Evolutionary conservation across 2,113 vertebrate species (phyloP), one percentile per base, ranked within the genome.

Genomic region (Leiothrix lutea): DNA sequence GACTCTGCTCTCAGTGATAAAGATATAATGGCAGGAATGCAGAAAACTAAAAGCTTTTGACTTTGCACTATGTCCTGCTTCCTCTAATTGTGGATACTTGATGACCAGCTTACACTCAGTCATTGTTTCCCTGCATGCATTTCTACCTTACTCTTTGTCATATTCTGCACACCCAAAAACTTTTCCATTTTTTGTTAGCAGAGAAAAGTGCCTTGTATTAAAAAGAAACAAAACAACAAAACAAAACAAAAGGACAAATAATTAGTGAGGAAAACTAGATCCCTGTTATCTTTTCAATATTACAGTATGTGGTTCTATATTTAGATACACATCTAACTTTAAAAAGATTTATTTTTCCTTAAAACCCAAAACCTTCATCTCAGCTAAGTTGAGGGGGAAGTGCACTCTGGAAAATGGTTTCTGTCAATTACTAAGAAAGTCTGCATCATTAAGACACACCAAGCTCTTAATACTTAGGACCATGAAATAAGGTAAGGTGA

Each of bases 21-120:
- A 56, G 67, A 72, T 29, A 91, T 33, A 96, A 94, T 73, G 77
- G 58, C 88, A 96, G 84, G 90, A 92, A 96, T 2, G 8, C 20
- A 71, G 51, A 22, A 90, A 82, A 85, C 69, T 5, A 86, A 94
- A 89, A 83, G 35, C 40, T 85, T 88, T 54, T 92, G 57, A 53
- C 53, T 53, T 54, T 19, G 19, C 40, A 44, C 48, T 35, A 38
- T 72, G 57, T 62, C 81, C 72, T 74, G 53, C 77, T 96, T 97
- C 93, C 92, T 96, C 72, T 94, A 80, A 95, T 88, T 96, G 92
- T 95, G 72, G 42, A 13, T 67, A 72, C 66, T 65, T 78, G 82
- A 87, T 88, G 48, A 69, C 12, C 45, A 47, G 40, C 36, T 88
- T 79, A 72, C 14, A 70, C 12, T 54, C 8, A 18, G 56, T 11